Evolutionary conservation across 2,113 vertebrate genomes (phyloP).

Genomic region (Corydoras sp.): DNA sequence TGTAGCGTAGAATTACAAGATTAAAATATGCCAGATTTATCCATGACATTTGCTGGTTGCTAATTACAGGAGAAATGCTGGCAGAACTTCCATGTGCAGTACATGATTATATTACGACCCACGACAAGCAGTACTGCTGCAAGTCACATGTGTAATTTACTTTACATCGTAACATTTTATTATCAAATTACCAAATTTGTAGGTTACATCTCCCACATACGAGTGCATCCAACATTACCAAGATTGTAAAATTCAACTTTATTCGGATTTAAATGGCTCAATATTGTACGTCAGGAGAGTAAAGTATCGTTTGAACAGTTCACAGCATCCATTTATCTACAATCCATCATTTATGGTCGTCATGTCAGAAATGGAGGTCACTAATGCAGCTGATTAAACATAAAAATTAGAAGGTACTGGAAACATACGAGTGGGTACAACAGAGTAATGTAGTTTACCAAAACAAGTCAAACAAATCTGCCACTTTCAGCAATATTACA

Average conservation of each 20-base stretch:
- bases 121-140: background rate
- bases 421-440: too few relatives aligned
- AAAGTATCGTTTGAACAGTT: too few relatives aligned
- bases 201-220: background rate
- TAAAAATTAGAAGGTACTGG: too few relatives aligned
- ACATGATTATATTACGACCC: conserved; percentile 1
- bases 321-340: too few relatives aligned
- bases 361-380: too few relatives aligned
- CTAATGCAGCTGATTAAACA: too few relatives aligned
- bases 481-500: too few relatives aligned
- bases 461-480: too few relatives aligned
- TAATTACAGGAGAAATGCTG: conserved; percentile 18
- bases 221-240: background rate
- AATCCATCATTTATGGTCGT: too few relatives aligned
- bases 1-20: conserved; percentile 14
- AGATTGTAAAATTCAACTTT: background rate
- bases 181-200: conserved; percentile 1
- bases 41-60: conserved; percentile 12
- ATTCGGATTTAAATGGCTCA: too few relatives aligned
- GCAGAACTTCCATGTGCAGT: conserved; percentile 2
- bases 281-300: too few relatives aligned
- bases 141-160: conserved; percentile 16
- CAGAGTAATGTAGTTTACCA: too few relatives aligned
- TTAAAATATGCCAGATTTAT: conserved; percentile 18
- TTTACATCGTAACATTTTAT: background rate